A percentile compares a stretch with the other conserved stretches of the same genome.
These are phyloP conservation scores for Lordiphosa stackelbergi DNA, from an alignment of 1,140 invertebrate genomes.

Conservation along the genomic window DNA sequence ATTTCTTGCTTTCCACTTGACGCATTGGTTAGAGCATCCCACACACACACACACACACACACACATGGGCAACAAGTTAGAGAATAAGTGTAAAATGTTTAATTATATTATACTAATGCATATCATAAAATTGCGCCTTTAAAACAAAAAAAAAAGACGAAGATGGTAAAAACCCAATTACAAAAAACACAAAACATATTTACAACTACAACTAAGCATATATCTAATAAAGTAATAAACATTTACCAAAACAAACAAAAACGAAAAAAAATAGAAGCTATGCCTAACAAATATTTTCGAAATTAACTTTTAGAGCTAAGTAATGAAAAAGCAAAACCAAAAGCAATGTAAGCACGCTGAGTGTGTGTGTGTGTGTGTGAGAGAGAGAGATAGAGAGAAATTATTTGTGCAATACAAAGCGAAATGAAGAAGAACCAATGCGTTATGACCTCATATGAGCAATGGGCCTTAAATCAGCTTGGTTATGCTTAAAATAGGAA, in stretches of 20 bases:
- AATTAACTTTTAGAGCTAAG: conserved; percentile 62
- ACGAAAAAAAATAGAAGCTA: conserved; percentile 48
- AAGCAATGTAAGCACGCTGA: conserved; percentile 43
- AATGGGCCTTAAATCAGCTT: too few species aligned
- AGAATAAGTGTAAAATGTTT: conserved; percentile 44
- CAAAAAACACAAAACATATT: conserved; percentile 55
- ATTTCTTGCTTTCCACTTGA: conserved; percentile 70
- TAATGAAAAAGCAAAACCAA: conserved; percentile 17
- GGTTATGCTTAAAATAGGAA: too few species aligned
- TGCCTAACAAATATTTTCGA: conserved; percentile 67
- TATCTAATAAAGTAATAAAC: conserved; percentile 36
- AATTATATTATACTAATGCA: conserved; percentile 76
- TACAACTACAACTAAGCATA: conserved; percentile 65
- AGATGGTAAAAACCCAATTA: conserved; percentile 31
- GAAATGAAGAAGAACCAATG: conserved; percentile 24
- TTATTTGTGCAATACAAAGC: conserved; percentile 32
- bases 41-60: conserved; percentile 14
- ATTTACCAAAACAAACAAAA: conserved; percentile 23
- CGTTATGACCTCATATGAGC: conserved; percentile 13
- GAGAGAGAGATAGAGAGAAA: conserved; percentile 10
- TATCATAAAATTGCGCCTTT: conserved; percentile 77
- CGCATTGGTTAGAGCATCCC: not conserved
- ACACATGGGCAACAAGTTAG: conserved; percentile 32
- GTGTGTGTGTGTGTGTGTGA: conserved; percentile 22
- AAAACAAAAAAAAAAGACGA: conserved; percentile 42